These are phyloP conservation scores for Gallinago paraguaiae DNA, from an alignment of 2,113 vertebrate genomes.

Conservation along the genomic window DNA sequence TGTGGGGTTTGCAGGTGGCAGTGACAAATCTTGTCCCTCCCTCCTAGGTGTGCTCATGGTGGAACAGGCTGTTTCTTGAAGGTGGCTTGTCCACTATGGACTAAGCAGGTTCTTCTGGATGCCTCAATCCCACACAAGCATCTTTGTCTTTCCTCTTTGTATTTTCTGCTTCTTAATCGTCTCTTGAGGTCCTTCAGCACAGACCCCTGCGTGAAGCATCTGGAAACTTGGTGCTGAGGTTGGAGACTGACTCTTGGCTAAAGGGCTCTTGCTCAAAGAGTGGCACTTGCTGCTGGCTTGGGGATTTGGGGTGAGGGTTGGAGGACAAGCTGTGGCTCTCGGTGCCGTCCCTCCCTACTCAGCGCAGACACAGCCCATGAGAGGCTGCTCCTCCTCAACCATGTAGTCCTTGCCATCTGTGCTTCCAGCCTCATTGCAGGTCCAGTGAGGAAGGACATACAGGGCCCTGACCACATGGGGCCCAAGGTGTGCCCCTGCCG, in stretches of 20 bases:
- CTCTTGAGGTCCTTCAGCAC: background rate
- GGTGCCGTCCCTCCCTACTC: accelerated
- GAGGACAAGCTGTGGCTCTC: background rate
- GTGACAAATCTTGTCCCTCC: background rate
- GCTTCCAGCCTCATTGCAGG: background rate
- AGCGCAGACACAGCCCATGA: background rate
- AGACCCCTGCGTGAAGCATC: background rate
- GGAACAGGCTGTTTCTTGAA: background rate
- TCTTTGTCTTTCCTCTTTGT: background rate
- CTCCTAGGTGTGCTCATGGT: background rate
- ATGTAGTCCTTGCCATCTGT: accelerated
- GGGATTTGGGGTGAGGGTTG: background rate
- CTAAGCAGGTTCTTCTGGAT: background rate
- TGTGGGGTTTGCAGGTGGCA: background rate
- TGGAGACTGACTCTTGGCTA: background rate
- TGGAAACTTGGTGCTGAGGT: background rate
- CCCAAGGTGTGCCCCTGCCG: accelerated
- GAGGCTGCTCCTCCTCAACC: background rate
- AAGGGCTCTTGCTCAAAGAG: background rate
- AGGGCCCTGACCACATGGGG: background rate
- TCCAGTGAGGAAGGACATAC: background rate
- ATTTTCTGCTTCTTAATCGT: background rate
- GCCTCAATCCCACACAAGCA: background rate
- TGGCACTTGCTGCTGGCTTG: too few species aligned
- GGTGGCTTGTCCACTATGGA: background rate